Base-by-base conservation (phyloP, 2,888 invertebrate species). In the Diogma glabrata region DNA sequence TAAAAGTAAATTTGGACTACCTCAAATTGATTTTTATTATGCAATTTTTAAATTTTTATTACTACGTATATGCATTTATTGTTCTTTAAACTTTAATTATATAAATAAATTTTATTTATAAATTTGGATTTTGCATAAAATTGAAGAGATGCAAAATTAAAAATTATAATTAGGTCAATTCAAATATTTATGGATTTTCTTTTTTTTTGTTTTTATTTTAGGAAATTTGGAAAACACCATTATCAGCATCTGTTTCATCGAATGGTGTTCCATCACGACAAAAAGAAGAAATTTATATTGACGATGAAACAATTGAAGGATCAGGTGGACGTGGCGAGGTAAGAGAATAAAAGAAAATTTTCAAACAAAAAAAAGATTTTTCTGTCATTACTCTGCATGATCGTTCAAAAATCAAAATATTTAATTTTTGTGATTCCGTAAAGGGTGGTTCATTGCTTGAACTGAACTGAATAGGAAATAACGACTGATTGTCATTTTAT, bases 261-360 rank as follows among this genome's bases (percentile, higher is more conserved):
- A 45, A 23, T 45, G 45, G 45, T 45, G 22, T 16, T 23, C 19
- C 23, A 30, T 16, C 47, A 28, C 17, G 16, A 28, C 28, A 20
- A 47, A 61, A 62, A 57, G 69, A 69, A 62, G 84, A 84, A 65
- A 76, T 83, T 61, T 84, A 83, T 72, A 78, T 85, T 66, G 86
- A 86, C 72, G 85, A 84, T 70, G 86, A 84, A 63, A 78, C 75
- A 62, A 77, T 82, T 62, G 87, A 87, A 66, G 81, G 81, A 54
- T 82, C 81, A 60, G 81, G 81, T 59, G 79, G 75, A 58, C 74
- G 75, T 59, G 78, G 77, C 56, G 82, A 79, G 71, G 78, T 85
- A 74, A 80, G 76, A 30, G 8, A 14, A n/a, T n/a, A n/a, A n/a
- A n/a, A n/a, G n/a, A n/a, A n/a, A n/a, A n/a, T n/a, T n/a, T n/a